phyloP scores from a whole-genome alignment of 2,797 vertebrate species.

The Crenuchus spilurus region DNA sequence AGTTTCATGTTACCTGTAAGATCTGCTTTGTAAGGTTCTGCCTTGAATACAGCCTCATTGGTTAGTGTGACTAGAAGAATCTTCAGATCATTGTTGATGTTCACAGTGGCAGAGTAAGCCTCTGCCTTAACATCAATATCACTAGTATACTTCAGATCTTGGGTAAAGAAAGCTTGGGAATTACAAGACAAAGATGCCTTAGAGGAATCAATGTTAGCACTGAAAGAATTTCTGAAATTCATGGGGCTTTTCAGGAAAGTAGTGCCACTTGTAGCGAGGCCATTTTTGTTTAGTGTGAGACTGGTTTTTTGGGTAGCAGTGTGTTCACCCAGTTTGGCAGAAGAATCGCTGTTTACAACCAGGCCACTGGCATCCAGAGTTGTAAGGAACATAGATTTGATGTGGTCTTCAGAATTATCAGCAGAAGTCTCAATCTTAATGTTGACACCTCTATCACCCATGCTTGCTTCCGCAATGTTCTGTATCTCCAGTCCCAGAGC shows the following conservation, averaged over 20 bases:
- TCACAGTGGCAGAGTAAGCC: constrained; percentile 77
- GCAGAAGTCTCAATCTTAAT: constrained; percentile 83
- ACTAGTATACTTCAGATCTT: constrained; percentile 83
- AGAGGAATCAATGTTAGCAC: constrained; percentile 75
- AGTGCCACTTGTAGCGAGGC: constrained; percentile 80
- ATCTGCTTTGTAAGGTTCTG: constrained; percentile 82
- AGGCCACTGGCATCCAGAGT: constrained; percentile 81
- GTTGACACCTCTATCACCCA: constrained; percentile 72
- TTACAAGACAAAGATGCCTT: constrained; percentile 81
- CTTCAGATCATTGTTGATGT: constrained; percentile 82
- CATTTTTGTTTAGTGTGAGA: constrained; percentile 79
- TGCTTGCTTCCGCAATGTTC: constrained; percentile 80
- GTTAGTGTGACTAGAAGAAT: constrained; percentile 71
- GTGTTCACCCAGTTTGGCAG: constrained; percentile 77
- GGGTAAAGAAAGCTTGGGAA: constrained; percentile 75
- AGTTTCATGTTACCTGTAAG: constrained; percentile 84
- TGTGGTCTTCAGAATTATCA: constrained; percentile 71
- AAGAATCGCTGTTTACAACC: constrained; percentile 80
- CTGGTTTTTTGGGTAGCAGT: constrained; percentile 82
- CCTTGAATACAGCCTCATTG: constrained; percentile 80
- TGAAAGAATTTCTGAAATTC: constrained; percentile 83
- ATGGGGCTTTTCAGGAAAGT: constrained; percentile 83
- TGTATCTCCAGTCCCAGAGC: constrained; percentile 73
- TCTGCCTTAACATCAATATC: constrained; percentile 80
- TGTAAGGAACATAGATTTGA: constrained; percentile 78